Percentiles rank a stretch among this genome's conserved stretches.
Conservation (phyloP, 2,888 invertebrate species). For the Sphecodes monilicornis region DNA sequence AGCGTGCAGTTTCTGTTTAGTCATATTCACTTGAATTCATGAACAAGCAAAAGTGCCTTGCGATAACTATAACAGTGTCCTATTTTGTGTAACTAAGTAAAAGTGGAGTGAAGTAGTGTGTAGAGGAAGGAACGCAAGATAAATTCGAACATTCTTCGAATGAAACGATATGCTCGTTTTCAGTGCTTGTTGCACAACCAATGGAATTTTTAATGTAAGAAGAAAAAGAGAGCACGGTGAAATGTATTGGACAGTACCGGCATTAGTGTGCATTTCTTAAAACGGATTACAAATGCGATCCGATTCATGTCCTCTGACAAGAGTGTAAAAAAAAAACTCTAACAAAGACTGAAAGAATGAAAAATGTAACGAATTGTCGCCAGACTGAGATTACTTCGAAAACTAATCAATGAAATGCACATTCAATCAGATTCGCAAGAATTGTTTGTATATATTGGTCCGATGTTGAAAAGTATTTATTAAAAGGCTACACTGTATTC, state of each 20-base stretch:
- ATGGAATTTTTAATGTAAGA: constrained; percentile 38
- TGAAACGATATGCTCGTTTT: constrained; percentile 20
- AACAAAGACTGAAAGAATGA: constrained; percentile 24
- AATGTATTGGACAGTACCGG: constrained; percentile 62
- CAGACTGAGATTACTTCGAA: not conserved
- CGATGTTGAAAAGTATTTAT: constrained; percentile 31
- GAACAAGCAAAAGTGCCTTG: constrained; percentile 47
- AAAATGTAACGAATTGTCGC: constrained; percentile 34
- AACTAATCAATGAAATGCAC: constrained; percentile 39
- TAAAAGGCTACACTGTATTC: not conserved
- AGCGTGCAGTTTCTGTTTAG: constrained; percentile 47
- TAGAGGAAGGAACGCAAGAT: constrained; percentile 13
- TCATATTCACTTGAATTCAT: constrained; percentile 31
- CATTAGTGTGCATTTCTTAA: constrained; percentile 62
- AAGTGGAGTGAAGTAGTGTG: constrained; percentile 42
- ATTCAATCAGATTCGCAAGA: constrained; percentile 17
- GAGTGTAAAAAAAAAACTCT: constrained; percentile 14
- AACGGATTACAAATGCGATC: constrained; percentile 65
- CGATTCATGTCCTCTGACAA: constrained; percentile 33
- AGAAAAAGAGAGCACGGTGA: constrained; percentile 67
- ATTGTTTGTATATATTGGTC: constrained; percentile 39
- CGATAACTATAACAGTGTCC: constrained; percentile 47
- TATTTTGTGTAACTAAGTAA: constrained; percentile 38
- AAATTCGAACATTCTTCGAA: constrained; percentile 54
- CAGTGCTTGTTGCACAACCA: constrained; percentile 23